Evolutionary conservation across 2,888 invertebrate species (phyloP).

Genomic region (Criorhina ranunculi): DNA sequence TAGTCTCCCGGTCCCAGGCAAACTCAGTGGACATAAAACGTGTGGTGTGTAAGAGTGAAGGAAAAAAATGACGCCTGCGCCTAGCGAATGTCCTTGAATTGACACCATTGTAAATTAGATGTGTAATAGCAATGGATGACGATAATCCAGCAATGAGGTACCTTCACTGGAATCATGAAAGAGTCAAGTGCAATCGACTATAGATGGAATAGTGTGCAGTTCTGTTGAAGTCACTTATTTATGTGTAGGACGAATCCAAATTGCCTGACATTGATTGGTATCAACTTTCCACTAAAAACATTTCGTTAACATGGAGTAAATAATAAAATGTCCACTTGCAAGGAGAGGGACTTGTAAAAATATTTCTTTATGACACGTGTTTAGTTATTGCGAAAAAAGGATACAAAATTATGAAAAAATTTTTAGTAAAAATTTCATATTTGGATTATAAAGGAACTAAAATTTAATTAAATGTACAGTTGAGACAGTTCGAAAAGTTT

Average conservation of each 20-base stretch:
- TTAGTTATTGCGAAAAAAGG: no score
- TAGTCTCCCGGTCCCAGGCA: slow-evolving; percentile 44
- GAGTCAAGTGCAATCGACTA: slow-evolving; percentile 51
- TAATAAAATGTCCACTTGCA: no score
- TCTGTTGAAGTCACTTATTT: background rate
- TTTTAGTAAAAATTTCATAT: no score
- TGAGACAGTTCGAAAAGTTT: no score
- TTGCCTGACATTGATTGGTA: no score
- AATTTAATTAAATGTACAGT: no score
- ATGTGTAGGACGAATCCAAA: background rate
- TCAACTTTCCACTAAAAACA: no score
- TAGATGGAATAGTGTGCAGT: background rate
- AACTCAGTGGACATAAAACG: slow-evolving; percentile 41
- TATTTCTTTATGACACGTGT: no score
- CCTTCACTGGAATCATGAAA: slow-evolving; percentile 32
- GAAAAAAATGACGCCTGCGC: slow-evolving; percentile 48
- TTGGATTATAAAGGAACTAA: no score
- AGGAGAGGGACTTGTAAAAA: no score
- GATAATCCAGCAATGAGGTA: slow-evolving; percentile 14
- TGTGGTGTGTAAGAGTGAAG: background rate
- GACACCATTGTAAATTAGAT: slow-evolving; percentile 49
- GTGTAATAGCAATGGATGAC: slow-evolving; percentile 5
- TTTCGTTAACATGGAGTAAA: no score
- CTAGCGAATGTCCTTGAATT: slow-evolving; percentile 63
- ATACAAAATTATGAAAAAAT: no score